Evolutionary conservation across 2,113 vertebrate genomes (phyloP), one percentile per base, ranked within the genome.

Genomic region (Sigmodon hispidus): DNA sequence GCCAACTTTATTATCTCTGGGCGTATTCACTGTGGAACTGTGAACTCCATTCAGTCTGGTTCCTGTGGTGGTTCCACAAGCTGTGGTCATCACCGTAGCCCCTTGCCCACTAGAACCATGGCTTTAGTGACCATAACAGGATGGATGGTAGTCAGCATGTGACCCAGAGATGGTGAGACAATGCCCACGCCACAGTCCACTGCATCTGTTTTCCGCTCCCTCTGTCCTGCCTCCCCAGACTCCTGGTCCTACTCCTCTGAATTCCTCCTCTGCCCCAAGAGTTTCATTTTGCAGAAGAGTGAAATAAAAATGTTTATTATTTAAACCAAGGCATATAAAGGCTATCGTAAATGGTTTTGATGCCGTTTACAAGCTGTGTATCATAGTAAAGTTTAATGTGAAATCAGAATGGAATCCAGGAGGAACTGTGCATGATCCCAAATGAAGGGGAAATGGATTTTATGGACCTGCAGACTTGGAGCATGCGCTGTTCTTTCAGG

Each of bases 291-390:
- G 86, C 84, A 50, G 75, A 93, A 69, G 13, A 87, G 79, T 79
- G 34, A 93, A 95, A 94, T 91, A 93, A 96, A 97, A 97, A 93
- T 91, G 91, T 96, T 91, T 89, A 94, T 96, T 95, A 97, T 95
- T 97, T 97, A 96, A 97, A 91, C 89, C 90, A 89, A 95, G 83
- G 69, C 94, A 84, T 67, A 55, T 70, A 93, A 95, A 97, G 86
- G 19, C 50, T 75, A 73, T 36, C 26, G 3, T 96, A 92, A 97
- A 93, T 96, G 87, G 93, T 96, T 93, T 22, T 63, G 77, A 73
- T 96, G 96, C 87, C 1, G 0, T 96, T 96, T 97, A 96, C 81
- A 97, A 94, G 93, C 91, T 96, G 76, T 87, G 80, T 12, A 0
- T 59, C 59, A 24, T 91, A 93, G 85, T 95, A 61, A 96, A 95